phyloP scores from a whole-genome alignment of 2,113 vertebrate species.

The Neomonachus schauinslandi region DNA sequence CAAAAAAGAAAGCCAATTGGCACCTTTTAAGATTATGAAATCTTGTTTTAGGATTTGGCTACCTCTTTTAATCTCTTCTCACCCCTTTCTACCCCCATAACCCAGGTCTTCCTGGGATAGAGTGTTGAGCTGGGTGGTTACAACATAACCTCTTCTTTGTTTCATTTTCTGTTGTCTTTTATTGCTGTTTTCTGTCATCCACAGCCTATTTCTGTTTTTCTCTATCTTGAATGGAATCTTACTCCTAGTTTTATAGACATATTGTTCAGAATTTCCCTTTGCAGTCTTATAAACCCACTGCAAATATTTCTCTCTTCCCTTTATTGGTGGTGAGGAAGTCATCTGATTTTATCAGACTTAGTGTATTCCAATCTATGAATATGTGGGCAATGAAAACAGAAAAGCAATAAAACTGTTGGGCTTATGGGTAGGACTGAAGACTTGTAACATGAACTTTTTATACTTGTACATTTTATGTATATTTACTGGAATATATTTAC shows the following conservation, averaged over 20 bases:
- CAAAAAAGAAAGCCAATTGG: background rate
- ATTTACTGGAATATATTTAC: slow-evolving; percentile 7
- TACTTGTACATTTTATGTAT: slow-evolving; percentile 22
- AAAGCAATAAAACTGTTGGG: slow-evolving; percentile 44
- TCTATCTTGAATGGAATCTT: slow-evolving; percentile 45
- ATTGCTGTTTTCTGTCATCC: background rate
- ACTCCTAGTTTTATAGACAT: slow-evolving; percentile 31
- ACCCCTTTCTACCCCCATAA: background rate
- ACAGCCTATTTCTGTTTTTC: background rate
- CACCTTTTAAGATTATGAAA: background rate
- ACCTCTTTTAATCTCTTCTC: background rate
- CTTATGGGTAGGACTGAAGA: slow-evolving; percentile 6
- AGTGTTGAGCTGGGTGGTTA: background rate
- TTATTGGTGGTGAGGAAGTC: slow-evolving; percentile 63
- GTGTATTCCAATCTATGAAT: slow-evolving; percentile 47
- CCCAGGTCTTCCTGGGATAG: background rate
- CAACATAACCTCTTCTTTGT: background rate
- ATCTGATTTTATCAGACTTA: slow-evolving; percentile 61
- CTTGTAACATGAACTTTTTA: slow-evolving; percentile 38
- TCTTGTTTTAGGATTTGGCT: slow-evolving; percentile 1
- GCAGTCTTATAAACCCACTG: slow-evolving; percentile 43
- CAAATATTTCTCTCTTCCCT: slow-evolving; percentile 33
- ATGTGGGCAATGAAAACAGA: slow-evolving; percentile 57
- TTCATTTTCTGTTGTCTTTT: slow-evolving; percentile 19
- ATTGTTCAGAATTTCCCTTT: slow-evolving; percentile 51